Percentiles rank a stretch among this genome's conserved stretches.
Conservation (phyloP, 2,113 vertebrate genomes). For the Oryzias javanicus region DNA sequence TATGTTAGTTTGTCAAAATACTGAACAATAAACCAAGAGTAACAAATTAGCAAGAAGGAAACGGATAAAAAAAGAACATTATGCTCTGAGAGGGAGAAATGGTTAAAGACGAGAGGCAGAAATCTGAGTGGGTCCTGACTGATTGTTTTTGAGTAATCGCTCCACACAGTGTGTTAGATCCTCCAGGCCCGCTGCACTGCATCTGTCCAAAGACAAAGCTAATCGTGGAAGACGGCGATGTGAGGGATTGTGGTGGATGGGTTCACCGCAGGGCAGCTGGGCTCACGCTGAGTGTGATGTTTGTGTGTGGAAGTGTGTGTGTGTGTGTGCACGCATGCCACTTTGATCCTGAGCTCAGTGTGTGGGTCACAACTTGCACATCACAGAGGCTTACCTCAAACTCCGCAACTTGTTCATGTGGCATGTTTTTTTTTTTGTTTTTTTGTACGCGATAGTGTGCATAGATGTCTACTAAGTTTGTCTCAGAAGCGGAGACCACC, state of each 20-base stretch:
- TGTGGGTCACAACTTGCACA: conserved; percentile 59
- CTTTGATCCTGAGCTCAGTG: conserved; percentile 52
- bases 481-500: conserved; percentile 29
- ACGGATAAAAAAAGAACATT: conserved; percentile 32
- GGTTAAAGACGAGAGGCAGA: conserved; percentile 41
- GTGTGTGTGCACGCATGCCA: conserved; percentile 20
- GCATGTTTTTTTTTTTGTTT: conserved; percentile 5
- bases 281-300: conserved; percentile 65
- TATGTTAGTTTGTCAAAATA: too few relatives aligned
- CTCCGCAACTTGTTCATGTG: conserved; percentile 23
- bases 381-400: conserved; percentile 61
- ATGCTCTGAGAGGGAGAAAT: conserved; percentile 28
- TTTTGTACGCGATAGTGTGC: background rate
- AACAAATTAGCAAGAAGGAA: background rate
- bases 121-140: conserved; percentile 57
- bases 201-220: conserved; percentile 66
- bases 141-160: conserved; percentile 67
- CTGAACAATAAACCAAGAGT: too few relatives aligned
- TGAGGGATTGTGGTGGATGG: conserved; percentile 56
- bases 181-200: conserved; percentile 55
- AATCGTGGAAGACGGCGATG: conserved; percentile 65
- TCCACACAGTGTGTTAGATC: conserved; percentile 55
- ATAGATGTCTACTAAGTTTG: conserved; percentile 23
- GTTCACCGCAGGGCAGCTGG: conserved; percentile 54
- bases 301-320: conserved; percentile 47